These are phyloP conservation scores for Ornithorhynchus anatinus DNA, from an alignment of 2,113 vertebrate genomes.

Conservation along the genomic window DNA sequence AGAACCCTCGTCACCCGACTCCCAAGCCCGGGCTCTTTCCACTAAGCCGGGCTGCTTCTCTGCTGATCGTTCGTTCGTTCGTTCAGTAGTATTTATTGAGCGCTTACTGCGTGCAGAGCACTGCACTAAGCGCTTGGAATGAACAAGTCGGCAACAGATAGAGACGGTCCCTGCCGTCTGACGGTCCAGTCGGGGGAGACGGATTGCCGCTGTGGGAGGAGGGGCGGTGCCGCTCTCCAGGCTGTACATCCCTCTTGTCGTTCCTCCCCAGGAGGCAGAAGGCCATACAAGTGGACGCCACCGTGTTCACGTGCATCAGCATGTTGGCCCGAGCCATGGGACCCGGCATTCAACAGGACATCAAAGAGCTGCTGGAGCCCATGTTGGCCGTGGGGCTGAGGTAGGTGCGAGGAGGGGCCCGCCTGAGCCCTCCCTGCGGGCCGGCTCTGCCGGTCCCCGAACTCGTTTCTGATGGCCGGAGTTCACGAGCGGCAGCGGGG, in stretches of 20 bases:
- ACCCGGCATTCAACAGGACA: slow-evolving; percentile 94
- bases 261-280: slow-evolving; percentile 87
- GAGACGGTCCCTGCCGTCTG: no score
- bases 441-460: no score
- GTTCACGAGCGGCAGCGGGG: no score
- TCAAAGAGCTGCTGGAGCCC: slow-evolving; percentile 96
- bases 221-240: background rate
- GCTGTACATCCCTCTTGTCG: background rate
- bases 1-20: no score
- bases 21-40: no score
- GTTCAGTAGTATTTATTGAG: no score
- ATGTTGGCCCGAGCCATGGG: slow-evolving; percentile 98
- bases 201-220: background rate
- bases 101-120: no score
- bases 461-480: no score
- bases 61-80: no score
- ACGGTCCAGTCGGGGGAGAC: background rate
- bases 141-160: no score
- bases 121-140: no score
- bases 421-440: background rate
- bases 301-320: slow-evolving; percentile 96
- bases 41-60: no score
- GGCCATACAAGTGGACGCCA: slow-evolving; percentile 95
- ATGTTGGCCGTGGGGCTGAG: slow-evolving; percentile 98
- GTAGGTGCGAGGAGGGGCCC: slow-evolving; percentile 61